Evolutionary conservation across 2,113 vertebrate species (phyloP).

Genomic region (Muntiacus reevesi): DNA sequence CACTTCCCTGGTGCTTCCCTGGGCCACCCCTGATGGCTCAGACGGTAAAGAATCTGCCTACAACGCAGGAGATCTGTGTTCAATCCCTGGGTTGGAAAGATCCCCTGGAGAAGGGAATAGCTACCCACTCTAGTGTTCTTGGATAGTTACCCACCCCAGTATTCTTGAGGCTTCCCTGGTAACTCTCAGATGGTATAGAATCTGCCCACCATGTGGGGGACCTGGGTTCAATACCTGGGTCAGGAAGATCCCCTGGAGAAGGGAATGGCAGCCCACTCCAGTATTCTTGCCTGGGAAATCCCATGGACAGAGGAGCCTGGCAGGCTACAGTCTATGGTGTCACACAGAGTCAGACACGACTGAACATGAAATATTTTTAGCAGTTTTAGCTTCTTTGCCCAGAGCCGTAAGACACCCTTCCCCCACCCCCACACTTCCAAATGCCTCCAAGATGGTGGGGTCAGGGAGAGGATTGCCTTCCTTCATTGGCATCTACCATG

Average conservation of each 20-base stretch:
- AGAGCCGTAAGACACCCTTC: not conserved
- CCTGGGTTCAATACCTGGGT: not conserved
- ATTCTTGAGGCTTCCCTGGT: not conserved
- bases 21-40: not conserved
- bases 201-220: not conserved
- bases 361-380: not conserved
- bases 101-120: not conserved
- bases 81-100: not conserved
- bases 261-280: not conserved
- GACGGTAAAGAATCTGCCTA: not conserved
- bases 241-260: not conserved
- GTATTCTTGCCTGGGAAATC: not conserved
- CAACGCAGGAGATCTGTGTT: not conserved
- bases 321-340: not conserved
- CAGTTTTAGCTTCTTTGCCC: not conserved
- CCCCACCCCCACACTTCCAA: rapidly evolving
- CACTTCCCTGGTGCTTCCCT: not conserved
- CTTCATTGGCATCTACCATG: not conserved
- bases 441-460: not conserved
- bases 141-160: not conserved
- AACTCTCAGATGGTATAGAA: not conserved
- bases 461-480: rapidly evolving
- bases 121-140: not conserved
- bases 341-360: not conserved
- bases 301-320: not conserved